Evolutionary conservation across 2,113 vertebrate species (phyloP).

Genomic region (Naja naja): DNA sequence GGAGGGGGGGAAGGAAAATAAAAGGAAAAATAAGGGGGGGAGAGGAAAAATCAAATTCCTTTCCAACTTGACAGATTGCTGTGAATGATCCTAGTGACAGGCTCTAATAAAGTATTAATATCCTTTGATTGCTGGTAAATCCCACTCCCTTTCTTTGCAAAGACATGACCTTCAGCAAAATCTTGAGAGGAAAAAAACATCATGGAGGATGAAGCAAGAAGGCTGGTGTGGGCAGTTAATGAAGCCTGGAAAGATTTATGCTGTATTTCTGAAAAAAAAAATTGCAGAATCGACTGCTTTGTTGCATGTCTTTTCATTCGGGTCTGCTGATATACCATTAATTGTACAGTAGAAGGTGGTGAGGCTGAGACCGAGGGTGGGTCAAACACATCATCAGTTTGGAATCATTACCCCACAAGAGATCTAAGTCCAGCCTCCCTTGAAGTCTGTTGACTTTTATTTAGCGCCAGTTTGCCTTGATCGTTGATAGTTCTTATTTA

Average conservation of each 20-base stretch:
- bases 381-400: not conserved
- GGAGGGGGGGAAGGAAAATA: not conserved
- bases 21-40: not conserved
- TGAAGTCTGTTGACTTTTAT: not conserved
- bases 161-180: not conserved
- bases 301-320: not conserved
- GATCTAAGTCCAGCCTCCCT: not conserved
- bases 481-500: not conserved
- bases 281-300: not conserved
- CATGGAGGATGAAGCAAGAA: not conserved
- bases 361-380: not conserved
- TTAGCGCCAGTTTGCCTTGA: not conserved
- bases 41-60: not conserved
- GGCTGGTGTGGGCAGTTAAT: not conserved
- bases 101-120: not conserved
- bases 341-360: not conserved
- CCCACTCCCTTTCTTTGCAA: not conserved
- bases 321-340: not conserved
- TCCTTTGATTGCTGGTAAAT: not conserved
- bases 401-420: not conserved
- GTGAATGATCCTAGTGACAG: not conserved
- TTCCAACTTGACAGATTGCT: not conserved
- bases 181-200: not conserved
- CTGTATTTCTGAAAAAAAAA: not conserved
- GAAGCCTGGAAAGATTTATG: not conserved